A percentile compares a stretch with the other conserved stretches of the same genome.
phyloP scores from a whole-genome alignment of 1,140 invertebrate genomes.

The Hylaeus volcanicus region DNA sequence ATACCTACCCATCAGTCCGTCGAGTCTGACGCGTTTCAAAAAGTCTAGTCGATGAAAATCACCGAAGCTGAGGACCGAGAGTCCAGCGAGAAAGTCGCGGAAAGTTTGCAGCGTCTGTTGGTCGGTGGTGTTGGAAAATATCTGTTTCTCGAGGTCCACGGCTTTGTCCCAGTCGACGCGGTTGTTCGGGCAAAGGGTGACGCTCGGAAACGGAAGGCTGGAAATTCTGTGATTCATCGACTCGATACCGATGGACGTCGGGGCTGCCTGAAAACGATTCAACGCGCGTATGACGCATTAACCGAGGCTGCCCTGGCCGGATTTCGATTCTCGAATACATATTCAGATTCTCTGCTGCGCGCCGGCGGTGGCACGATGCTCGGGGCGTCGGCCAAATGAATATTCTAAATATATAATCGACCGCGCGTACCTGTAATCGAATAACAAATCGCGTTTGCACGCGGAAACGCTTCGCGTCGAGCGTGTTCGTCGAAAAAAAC shows the following conservation, averaged over 20 bases:
- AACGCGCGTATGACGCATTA: neutral
- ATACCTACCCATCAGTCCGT: slow-evolving; percentile 24
- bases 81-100: slow-evolving; percentile 24
- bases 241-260: slow-evolving; percentile 40
- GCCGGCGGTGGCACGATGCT: too few species aligned
- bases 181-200: slow-evolving; percentile 39
- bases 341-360: too few species aligned
- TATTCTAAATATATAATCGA: too few species aligned
- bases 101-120: slow-evolving; percentile 30
- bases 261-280: slow-evolving; percentile 21
- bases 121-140: slow-evolving; percentile 36
- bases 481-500: too few species aligned
- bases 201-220: slow-evolving; percentile 24
- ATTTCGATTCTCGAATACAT: neutral
- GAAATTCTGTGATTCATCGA: slow-evolving; percentile 46
- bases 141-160: slow-evolving; percentile 26
- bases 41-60: slow-evolving; percentile 41
- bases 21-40: slow-evolving; percentile 19
- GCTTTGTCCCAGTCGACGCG: slow-evolving; percentile 31
- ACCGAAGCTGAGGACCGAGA: slow-evolving; percentile 48
- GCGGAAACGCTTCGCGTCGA: too few species aligned
- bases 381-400: too few species aligned
- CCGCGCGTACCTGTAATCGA: too few species aligned
- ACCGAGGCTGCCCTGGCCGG: neutral
- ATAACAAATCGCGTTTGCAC: too few species aligned